Percentiles rank a stretch among this genome's conserved stretches.
These are phyloP conservation scores for Spodoptera littoralis DNA, from an alignment of 2,888 invertebrate species.

Conservation along the genomic window DNA sequence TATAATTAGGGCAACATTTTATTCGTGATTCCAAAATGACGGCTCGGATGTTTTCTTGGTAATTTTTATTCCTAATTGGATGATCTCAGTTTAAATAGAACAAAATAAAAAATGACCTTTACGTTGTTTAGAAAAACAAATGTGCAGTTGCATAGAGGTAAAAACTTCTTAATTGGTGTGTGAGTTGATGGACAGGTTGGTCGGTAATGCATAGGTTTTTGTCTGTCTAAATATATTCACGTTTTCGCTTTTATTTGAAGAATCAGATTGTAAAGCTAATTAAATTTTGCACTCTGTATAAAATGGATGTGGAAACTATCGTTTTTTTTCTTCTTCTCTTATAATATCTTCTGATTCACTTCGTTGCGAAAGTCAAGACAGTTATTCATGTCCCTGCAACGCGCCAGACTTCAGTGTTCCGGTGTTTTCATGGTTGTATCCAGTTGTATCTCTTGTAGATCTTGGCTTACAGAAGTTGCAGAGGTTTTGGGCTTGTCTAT, in stretches of 20 bases:
- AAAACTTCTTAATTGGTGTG: constrained; percentile 53
- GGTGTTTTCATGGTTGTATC: too few relatives aligned
- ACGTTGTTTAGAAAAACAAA: constrained; percentile 27
- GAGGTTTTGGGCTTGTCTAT: too few relatives aligned
- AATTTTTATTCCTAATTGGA: constrained; percentile 72
- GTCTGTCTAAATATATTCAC: constrained; percentile 5
- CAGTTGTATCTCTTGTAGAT: too few relatives aligned
- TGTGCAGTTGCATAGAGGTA: constrained; percentile 51
- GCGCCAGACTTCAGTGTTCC: too few relatives aligned
- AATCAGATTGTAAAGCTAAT: constrained; percentile 1
- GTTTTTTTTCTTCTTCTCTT: too few relatives aligned
- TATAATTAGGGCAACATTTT: constrained; percentile 75
- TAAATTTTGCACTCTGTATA: constrained; percentile 1
- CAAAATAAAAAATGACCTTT: constrained; percentile 52
- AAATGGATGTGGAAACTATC: too few relatives aligned
- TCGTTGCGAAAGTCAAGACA: too few relatives aligned
- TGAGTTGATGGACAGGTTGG: constrained; percentile 37
- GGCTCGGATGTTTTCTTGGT: constrained; percentile 65
- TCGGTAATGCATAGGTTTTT: constrained; percentile 40
- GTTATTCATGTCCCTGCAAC: too few relatives aligned
- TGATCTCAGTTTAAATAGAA: constrained; percentile 75
- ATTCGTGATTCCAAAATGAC: constrained; percentile 64
- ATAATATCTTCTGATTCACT: too few relatives aligned
- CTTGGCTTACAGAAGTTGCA: too few relatives aligned
- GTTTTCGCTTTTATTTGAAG: constrained; percentile 18